Conservation (phyloP, 2,888 invertebrate species). For the Ectemnius cavifrons region DNA sequence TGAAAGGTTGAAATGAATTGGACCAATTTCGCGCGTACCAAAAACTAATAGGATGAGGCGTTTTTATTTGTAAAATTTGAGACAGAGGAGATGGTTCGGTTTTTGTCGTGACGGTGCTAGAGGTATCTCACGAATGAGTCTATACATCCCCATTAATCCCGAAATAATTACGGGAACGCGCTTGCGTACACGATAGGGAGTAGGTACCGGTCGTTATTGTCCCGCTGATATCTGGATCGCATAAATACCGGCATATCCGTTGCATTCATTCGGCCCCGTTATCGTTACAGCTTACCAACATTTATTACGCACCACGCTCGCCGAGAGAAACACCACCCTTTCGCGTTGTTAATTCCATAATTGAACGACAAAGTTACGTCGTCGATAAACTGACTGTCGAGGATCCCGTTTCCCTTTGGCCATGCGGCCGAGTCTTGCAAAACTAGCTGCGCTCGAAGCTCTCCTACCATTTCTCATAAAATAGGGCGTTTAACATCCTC, state of each 20-base stretch:
- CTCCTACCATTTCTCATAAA: conserved; percentile 6
- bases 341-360: conserved; percentile 64
- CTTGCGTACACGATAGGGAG: conserved; percentile 46
- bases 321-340: conserved; percentile 50
- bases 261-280: conserved; percentile 63
- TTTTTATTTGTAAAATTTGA: background rate
- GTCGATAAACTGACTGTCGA: conserved; percentile 27
- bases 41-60: background rate
- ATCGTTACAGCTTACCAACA: conserved; percentile 56
- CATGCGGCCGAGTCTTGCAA: no score
- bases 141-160: conserved; percentile 54
- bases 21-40: background rate
- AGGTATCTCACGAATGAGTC: conserved; percentile 45
- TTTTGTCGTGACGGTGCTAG: conserved; percentile 20
- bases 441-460: background rate
- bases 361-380: conserved; percentile 54
- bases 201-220: conserved; percentile 57
- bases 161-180: conserved; percentile 59
- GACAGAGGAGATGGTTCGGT: background rate
- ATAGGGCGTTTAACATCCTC: no score
- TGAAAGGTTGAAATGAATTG: no score
- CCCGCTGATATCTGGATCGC: conserved; percentile 64
- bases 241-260: conserved; percentile 63
- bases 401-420: background rate
- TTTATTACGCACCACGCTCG: conserved; percentile 55